Evolutionary conservation across 1,140 invertebrate species (phyloP).

Genomic region (Anastrepha ludens): DNA sequence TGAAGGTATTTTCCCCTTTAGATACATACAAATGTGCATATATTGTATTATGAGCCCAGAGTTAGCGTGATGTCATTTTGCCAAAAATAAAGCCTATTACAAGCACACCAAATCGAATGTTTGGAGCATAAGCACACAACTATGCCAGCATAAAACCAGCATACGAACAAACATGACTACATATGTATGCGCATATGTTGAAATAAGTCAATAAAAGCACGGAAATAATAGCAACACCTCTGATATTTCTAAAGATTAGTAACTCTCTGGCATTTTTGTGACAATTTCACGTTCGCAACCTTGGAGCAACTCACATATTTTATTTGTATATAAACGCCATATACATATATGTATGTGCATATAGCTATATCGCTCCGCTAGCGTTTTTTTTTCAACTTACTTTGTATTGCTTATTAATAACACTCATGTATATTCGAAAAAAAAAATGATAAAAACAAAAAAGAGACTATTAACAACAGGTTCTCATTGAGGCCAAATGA

Average conservation of each 20-base stretch:
- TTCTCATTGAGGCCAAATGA: slow-evolving; percentile 10
- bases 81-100: slow-evolving; percentile 44
- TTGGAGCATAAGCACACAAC: slow-evolving; percentile 25
- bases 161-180: background rate
- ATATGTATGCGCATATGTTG: background rate
- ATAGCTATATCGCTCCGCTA: background rate
- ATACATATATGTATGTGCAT: background rate
- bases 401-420: slow-evolving; percentile 3
- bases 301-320: background rate
- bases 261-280: slow-evolving; percentile 32
- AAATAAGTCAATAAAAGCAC: background rate
- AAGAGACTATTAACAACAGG: slow-evolving; percentile 7
- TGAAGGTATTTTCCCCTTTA: background rate
- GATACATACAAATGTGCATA: background rate
- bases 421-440: background rate
- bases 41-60: background rate
- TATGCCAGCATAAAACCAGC: background rate
- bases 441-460: background rate
- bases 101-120: background rate
- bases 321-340: background rate
- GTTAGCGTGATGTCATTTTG: slow-evolving; percentile 32
- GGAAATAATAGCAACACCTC: slow-evolving; percentile 11
- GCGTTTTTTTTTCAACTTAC: background rate
- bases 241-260: slow-evolving; percentile 6
- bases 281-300: slow-evolving; percentile 23